Base-by-base conservation (phyloP, 2,888 invertebrate genomes). In the Drosophila robusta region DNA sequence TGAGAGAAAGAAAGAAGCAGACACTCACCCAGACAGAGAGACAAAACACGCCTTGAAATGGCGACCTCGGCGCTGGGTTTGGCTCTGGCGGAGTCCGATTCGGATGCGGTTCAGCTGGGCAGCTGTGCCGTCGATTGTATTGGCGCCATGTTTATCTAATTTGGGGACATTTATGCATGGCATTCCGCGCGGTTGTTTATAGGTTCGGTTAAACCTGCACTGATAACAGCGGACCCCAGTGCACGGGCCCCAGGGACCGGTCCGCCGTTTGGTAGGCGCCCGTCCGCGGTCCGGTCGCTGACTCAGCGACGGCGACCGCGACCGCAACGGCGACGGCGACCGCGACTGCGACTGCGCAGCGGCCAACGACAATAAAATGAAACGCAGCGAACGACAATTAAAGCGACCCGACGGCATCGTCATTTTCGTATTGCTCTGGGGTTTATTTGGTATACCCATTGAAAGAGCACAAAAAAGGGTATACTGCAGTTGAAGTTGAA, bases 81-180 rank as follows among this genome's bases (percentile, higher is more conserved):
- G 69, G 46, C 56, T 73, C 63, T 46, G 8, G 8, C 29, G 29
- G 29, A 18, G 18, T 18, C 18, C 18, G 1, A 29, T 9, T 29
- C 29, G 29, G 29, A 29, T 29, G 29, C 29, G 29, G 29, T 9
- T 29, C 29, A 29, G 9, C 34, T 39, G 41, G 9, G 34, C 14
- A 54, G 62, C 29, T 26, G 49, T 7, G 68, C 45, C 84, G 89
- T 75, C 90, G 90, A 90, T 91, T 90, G 90, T 90, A 87, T 90
- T 91, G 91, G 91, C 91, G 91, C 91, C 91, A 91, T 90, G 87
- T 90, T 91, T 91, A 91, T 91, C 91, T 91, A 91, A 91, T 91
- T 91, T 90, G 91, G 92, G 92, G 91, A 92, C 92, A 91, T 91
- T 91, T 91, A 91, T 91, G 91, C 91, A 91, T 91, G 91, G 91